These are phyloP conservation scores for Petrocephalus zakoni DNA, from an alignment of 2,113 vertebrate species.

Conservation along the genomic window DNA sequence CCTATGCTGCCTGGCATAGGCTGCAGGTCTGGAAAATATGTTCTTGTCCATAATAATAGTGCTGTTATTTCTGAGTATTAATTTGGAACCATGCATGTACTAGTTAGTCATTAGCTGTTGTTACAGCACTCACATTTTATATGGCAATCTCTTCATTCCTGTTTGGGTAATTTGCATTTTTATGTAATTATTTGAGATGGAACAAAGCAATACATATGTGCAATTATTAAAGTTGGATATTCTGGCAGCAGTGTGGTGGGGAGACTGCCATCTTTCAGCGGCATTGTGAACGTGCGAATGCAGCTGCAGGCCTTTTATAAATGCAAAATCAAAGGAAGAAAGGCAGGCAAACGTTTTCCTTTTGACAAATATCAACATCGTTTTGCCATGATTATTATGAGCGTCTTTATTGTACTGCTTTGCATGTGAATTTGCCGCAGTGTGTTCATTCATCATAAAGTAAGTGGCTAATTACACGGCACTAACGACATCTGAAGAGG, in stretches of 20 bases:
- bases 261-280: not conserved
- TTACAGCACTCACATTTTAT: not conserved
- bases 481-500: constrained; percentile 67
- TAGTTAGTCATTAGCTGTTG: not conserved
- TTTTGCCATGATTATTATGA: constrained; percentile 33
- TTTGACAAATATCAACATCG: constrained; percentile 37
- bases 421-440: constrained; percentile 47
- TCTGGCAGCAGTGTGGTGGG: not conserved
- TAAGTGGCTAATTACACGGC: constrained; percentile 64
- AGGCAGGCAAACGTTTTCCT: not conserved
- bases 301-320: constrained; percentile 40
- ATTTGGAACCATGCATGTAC: not conserved
- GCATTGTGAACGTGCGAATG: constrained; percentile 51
- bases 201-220: not conserved
- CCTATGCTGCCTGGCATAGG: not conserved
- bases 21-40: not conserved
- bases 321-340: constrained; percentile 23
- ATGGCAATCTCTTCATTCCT: not conserved
- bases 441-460: constrained; percentile 47
- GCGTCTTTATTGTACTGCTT: constrained; percentile 32
- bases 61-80: not conserved
- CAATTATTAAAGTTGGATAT: not conserved
- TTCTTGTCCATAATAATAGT: not conserved
- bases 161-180: not conserved
- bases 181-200: constrained; percentile 9